Base-by-base conservation (phyloP, 2,797 vertebrate species). In the Hyperoplus immaculatus region DNA sequence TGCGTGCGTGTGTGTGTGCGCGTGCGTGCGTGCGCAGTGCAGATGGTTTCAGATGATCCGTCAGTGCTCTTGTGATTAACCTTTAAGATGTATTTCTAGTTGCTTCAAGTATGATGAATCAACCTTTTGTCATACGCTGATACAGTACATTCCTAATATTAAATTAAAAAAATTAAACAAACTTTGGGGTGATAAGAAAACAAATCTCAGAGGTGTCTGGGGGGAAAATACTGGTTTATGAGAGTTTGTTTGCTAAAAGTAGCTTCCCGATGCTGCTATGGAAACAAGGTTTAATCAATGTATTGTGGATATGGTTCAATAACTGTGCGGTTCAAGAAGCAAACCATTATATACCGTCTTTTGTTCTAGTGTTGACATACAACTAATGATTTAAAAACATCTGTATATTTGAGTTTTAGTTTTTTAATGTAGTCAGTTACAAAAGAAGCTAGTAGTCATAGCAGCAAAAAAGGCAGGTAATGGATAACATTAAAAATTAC, bases 1-100 rank as follows among this genome's bases (percentile, higher is more conserved):
- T 69, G 70, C 29, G 18, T 70, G 72, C 51, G 74, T 56, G 53
- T 54, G 16, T 9, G 38, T 51, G 69, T 60, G 66, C 53, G 67
- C 13, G 1, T 64, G 64, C 21, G 74, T 72, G 8, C 11, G 8
- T 29, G 8, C 2, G n/a, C 5, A 10, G 51, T 53, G n/a, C 51
- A 18, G 0, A 53, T 6, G 49, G n/a, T 14, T 15, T 10, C 6
- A 12, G n/a, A 54, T 18, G 11, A 18, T 29, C 29, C 29, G 29
- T 29, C 29, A 29, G 29, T 29, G 29, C 29, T 29, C 29, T 29
- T 29, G 29, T 29, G 3, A 29, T 29, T 29, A 29, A 29, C 29
- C 21, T 1, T 50, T 4, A 60, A 0, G 6, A 55, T 29, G 6
- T 43, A 11, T 41, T 10, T 36, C 14, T 46, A 13, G 54, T 54